Base-by-base conservation (phyloP, 1,140 invertebrate genomes). In the Drosophila subpulchrella region DNA sequence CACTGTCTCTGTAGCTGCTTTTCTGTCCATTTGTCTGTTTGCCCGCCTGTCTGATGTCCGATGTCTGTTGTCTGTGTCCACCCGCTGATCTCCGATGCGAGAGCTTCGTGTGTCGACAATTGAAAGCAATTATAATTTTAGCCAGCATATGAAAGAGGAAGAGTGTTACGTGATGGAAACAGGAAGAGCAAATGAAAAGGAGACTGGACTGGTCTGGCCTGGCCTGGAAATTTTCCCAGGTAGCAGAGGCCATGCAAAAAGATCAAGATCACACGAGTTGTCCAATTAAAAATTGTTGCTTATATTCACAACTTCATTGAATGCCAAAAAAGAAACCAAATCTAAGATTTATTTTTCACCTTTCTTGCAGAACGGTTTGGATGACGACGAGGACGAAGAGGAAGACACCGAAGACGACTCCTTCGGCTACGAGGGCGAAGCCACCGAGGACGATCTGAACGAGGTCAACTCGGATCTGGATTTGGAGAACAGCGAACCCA, bases 371-470 rank as follows among this genome's bases (percentile, higher is more conserved):
- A 84, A 86, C 48, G 90, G 80, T 24, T 51, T 84, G 60, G 81
- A 85, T 78, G 81, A 88, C 76, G 76, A 91, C 71, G 75, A 65
- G 41, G 71, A 63, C 10, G 71, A 83, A 27, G 77, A 90, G 41
- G 83, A 88, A 48, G 75, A 91, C 38, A 85, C 79, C 46, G 77
- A 88, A 75, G 79, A 90, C 75, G 81, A 90, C 71, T 89, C 84
- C 17, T 90, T 75, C 55, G 78, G 82, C 41, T 90, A 84, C 70
- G 90, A 90, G 51, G 75, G 73, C 55, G 86, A 78, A 57, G 91
- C 91, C 71, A 91, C 91, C 48, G 91, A 92, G 53, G 91, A 92
- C 74, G 91, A 91, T 79, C 58, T 91, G 53, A 91, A 90, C 75
- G 88, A 90, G 62, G 76, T 83, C 48, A 83, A 62, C 60, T 91